Evolutionary conservation across 2,888 invertebrate species (phyloP).

Genomic region (Yponomeuta evonymella): DNA sequence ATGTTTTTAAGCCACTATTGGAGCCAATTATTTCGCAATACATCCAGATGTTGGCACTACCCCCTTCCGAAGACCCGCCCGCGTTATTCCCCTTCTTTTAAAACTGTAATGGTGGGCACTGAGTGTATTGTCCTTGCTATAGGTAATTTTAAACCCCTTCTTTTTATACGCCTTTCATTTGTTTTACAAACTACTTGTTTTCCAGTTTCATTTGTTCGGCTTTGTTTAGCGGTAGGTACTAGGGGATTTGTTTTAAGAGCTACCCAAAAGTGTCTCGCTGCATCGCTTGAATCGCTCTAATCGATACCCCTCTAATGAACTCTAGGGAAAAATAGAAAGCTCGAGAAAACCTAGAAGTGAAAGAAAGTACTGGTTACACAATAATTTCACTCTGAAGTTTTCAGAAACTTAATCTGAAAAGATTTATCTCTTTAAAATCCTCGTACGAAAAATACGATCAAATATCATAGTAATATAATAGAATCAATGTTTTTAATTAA

Average conservation of each 20-base stretch:
- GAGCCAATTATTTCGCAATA: slow-evolving; percentile 53
- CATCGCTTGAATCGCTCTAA: neutral
- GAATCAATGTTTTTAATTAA: no score
- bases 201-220: slow-evolving; percentile 18
- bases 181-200: slow-evolving; percentile 19
- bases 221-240: neutral
- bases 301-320: neutral
- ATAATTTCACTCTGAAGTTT: no score
- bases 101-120: slow-evolving; percentile 20
- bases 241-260: neutral
- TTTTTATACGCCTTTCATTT: slow-evolving; percentile 17
- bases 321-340: no score
- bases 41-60: slow-evolving; percentile 30
- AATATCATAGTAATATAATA: no score
- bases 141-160: slow-evolving; percentile 24
- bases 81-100: slow-evolving; percentile 5
- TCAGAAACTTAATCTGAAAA: no score
- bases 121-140: slow-evolving; percentile 24
- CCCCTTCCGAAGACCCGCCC: slow-evolving; percentile 49
- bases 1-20: slow-evolving; percentile 19
- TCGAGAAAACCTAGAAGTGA: no score
- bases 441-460: no score
- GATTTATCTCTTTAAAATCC: no score
- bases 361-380: no score
- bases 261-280: neutral